A percentile compares a stretch with the other conserved stretches of the same genome.
phyloP scores from a whole-genome alignment of 2,113 vertebrate genomes.

The Microcebus ravelobensis region DNA sequence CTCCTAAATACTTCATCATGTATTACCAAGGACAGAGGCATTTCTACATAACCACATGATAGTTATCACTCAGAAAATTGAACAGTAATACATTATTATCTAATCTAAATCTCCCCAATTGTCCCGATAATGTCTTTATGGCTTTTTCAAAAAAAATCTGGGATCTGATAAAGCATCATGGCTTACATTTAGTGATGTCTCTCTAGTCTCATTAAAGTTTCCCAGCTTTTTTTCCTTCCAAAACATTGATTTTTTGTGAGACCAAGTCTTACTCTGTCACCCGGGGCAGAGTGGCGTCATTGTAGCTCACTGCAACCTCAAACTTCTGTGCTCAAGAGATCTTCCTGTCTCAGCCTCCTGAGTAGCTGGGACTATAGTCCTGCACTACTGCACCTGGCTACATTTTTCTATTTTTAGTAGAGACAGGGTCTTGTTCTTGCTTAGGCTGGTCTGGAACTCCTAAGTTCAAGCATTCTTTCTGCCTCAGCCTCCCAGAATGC shows the following conservation, averaged over 20 bases:
- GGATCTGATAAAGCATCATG: neutral
- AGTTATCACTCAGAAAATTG: neutral
- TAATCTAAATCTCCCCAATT: neutral
- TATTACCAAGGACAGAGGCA: neutral
- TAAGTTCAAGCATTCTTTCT: too few relatives aligned
- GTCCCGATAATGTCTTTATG: neutral
- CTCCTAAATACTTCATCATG: neutral
- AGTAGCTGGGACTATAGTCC: too few relatives aligned
- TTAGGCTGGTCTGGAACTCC: too few relatives aligned
- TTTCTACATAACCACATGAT: neutral
- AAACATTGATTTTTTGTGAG: neutral
- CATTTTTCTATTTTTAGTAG: too few relatives aligned
- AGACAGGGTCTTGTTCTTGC: too few relatives aligned
- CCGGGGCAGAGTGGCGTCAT: too few relatives aligned
- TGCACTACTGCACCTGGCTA: too few relatives aligned
- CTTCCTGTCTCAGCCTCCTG: too few relatives aligned
- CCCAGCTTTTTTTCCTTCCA: neutral
- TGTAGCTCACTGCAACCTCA: too few relatives aligned
- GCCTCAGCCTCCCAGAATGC: too few relatives aligned
- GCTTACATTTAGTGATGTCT: neutral
- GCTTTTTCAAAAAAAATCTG: neutral
- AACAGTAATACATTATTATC: neutral
- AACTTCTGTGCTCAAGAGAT: too few relatives aligned
- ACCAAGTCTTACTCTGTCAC: too few relatives aligned
- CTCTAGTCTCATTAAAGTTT: conserved; percentile 9